Evolutionary conservation across 2,797 vertebrate species (phyloP).

Genomic region (Urophycis tenuis): DNA sequence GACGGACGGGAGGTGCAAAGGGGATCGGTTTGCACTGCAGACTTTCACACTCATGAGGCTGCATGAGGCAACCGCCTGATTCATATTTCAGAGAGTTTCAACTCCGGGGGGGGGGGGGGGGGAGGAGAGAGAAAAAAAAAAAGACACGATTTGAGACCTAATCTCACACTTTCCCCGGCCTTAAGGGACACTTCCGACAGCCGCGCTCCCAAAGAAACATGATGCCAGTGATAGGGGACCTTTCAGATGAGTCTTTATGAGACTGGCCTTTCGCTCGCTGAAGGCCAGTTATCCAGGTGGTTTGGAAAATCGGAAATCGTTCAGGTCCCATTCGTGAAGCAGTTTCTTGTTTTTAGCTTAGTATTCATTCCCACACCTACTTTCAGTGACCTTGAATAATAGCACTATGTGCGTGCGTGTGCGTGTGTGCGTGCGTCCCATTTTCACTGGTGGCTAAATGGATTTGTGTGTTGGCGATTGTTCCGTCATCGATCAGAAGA

Average conservation of each 20-base stretch:
- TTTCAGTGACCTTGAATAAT: neutral
- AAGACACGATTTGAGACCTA: neutral
- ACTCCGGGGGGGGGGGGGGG: too few species aligned
- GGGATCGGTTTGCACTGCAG: neutral
- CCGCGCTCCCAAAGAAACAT: neutral
- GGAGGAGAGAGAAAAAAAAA: too few species aligned
- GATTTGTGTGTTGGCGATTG: neutral
- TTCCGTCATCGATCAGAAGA: neutral
- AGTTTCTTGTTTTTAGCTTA: conserved; percentile 2
- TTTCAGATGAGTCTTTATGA: neutral
- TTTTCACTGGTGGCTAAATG: neutral
- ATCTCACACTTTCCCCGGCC: neutral
- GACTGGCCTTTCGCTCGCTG: neutral
- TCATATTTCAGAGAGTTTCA: neutral
- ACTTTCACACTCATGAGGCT: too few species aligned
- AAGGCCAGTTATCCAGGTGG: neutral
- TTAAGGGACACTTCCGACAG: neutral
- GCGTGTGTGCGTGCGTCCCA: neutral
- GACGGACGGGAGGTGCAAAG: neutral
- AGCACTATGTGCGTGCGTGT: neutral
- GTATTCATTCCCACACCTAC: neutral
- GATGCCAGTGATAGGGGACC: neutral
- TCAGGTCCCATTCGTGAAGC: neutral
- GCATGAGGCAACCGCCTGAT: neutral
- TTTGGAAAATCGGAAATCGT: neutral